Percentiles rank a stretch among this genome's conserved stretches.
Conservation (phyloP, 1,140 invertebrate species). For the Ephestia elutella region DNA sequence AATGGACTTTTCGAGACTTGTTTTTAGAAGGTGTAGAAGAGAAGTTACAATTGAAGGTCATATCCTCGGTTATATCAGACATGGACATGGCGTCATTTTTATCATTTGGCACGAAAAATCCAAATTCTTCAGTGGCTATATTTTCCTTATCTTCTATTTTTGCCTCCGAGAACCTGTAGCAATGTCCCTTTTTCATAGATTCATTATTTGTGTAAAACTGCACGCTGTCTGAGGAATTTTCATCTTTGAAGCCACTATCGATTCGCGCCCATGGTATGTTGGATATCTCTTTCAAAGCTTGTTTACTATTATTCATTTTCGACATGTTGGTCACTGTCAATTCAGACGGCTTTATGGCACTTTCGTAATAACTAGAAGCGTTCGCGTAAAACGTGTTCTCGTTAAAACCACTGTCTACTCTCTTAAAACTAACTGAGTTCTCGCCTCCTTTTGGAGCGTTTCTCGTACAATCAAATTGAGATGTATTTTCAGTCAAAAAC, state of each 20-base stretch:
- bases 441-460: slow-evolving; percentile 38
- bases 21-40: slow-evolving; percentile 70
- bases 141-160: slow-evolving; percentile 59
- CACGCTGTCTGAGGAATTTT: slow-evolving; percentile 55
- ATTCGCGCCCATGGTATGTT: slow-evolving; percentile 66
- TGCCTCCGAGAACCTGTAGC: slow-evolving; percentile 38
- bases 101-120: slow-evolving; percentile 32
- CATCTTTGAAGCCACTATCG: slow-evolving; percentile 70
- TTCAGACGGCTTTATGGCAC: slow-evolving; percentile 68
- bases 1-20: slow-evolving; percentile 48
- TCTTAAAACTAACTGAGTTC: slow-evolving; percentile 52
- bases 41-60: slow-evolving; percentile 68
- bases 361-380: slow-evolving; percentile 66
- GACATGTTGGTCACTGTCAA: slow-evolving; percentile 60
- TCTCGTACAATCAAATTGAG: slow-evolving; percentile 38
- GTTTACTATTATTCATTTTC: slow-evolving; percentile 35
- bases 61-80: slow-evolving; percentile 64
- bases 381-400: slow-evolving; percentile 62
- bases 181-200: slow-evolving; percentile 26
- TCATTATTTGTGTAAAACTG: slow-evolving; percentile 47
- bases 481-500: slow-evolving; percentile 56
- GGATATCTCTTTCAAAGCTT: slow-evolving; percentile 59
- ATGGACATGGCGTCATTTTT: slow-evolving; percentile 61
- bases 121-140: slow-evolving; percentile 39
- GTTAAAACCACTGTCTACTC: slow-evolving; percentile 67